phyloP scores from a whole-genome alignment of 2,113 vertebrate species.

The Gobiocypris rarus region DNA sequence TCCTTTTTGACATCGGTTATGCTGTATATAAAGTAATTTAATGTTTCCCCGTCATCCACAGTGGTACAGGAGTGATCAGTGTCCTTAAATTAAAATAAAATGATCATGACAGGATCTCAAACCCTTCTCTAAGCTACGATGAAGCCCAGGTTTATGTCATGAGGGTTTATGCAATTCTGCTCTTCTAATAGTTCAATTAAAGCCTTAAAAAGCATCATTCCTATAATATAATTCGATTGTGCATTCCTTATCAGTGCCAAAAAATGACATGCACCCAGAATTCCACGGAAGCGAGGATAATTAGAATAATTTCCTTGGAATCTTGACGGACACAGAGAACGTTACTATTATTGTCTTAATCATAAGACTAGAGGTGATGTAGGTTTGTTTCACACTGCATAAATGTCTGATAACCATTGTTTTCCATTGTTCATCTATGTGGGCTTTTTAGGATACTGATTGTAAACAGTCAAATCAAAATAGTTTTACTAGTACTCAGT shows the following conservation, averaged over 20 bases:
- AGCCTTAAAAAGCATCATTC: neutral
- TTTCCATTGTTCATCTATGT: neutral
- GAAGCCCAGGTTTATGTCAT: no score
- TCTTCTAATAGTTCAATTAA: neutral
- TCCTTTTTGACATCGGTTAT: constrained; percentile 1
- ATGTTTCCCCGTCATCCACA: neutral
- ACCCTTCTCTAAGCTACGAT: neutral
- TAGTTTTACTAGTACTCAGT: neutral
- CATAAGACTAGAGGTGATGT: constrained; percentile 20
- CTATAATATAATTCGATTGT: neutral
- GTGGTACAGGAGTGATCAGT: neutral
- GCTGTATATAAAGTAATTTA: constrained; percentile 50
- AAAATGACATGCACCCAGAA: neutral
- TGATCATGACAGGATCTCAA: constrained; percentile 14
- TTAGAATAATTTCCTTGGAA: neutral
- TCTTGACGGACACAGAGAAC: neutral
- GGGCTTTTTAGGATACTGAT: neutral
- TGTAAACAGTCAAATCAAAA: neutral
- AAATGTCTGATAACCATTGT: neutral
- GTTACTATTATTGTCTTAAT: constrained; percentile 15
- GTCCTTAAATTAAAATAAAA: constrained; percentile 1
- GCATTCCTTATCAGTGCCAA: constrained; percentile 24
- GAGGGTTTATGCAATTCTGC: neutral
- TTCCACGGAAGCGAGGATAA: neutral
- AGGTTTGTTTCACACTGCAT: neutral